These are phyloP conservation scores for Callimorpha dominula DNA, from an alignment of 2,888 invertebrate genomes.

Conservation along the genomic window DNA sequence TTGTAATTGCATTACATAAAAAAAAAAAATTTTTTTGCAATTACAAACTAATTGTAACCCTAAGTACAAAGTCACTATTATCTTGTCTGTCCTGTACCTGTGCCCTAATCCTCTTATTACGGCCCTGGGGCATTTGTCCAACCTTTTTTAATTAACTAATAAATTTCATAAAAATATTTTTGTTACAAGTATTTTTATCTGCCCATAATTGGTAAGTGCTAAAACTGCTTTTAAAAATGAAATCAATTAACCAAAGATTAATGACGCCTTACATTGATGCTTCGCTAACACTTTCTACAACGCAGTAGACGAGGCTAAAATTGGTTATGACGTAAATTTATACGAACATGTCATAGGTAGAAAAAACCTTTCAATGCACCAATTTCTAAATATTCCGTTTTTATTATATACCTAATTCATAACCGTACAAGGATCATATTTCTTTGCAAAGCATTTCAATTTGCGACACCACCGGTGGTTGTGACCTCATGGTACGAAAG, in stretches of 20 bases:
- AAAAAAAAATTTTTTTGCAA: no score
- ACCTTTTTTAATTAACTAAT: no score
- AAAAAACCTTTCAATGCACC: constrained; percentile 47
- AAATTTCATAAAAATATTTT: no score
- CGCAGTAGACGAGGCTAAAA: constrained; percentile 31
- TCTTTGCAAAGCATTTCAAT: constrained; percentile 13
- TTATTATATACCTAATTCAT: constrained; percentile 12
- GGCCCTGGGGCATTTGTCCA: no score
- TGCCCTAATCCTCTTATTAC: no score
- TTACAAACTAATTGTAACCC: no score
- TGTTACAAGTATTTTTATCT: no score
- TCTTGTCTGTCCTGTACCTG: no score
- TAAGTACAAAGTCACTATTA: no score
- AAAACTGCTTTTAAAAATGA: no score
- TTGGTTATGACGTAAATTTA: constrained; percentile 51
- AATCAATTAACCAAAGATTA: not conserved
- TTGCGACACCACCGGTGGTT: constrained; percentile 25
- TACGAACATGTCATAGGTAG: constrained; percentile 26
- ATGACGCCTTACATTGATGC: not conserved
- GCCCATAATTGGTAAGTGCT: no score
- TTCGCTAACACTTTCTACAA: constrained; percentile 9
- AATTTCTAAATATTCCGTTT: constrained; percentile 12
- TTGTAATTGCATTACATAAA: no score
- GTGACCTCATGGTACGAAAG: constrained; percentile 55
- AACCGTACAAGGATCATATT: constrained; percentile 17